phyloP scores from a whole-genome alignment of 2,888 invertebrate genomes.

The Frankliniella fusca region DNA sequence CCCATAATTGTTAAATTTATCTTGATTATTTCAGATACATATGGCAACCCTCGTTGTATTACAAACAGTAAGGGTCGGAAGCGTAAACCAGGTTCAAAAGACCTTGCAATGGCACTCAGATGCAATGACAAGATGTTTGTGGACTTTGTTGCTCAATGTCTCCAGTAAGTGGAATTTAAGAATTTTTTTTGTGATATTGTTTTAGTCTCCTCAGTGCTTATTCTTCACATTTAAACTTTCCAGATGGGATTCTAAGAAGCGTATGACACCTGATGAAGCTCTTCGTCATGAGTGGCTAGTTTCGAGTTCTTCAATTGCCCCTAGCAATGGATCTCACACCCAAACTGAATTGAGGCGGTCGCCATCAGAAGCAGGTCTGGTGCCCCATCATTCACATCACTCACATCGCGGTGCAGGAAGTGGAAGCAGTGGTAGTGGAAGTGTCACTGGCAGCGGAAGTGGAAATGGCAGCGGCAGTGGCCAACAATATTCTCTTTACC shows the following conservation, averaged over 20 bases:
- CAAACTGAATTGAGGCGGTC: conserved; percentile 38
- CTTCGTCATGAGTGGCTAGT: conserved; percentile 82
- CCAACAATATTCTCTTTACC: conserved; percentile 50
- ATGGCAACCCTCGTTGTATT: conserved; percentile 83
- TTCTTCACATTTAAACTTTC: conserved; percentile 39
- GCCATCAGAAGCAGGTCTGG: conserved; percentile 42
- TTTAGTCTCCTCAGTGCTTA: conserved; percentile 12
- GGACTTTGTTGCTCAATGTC: conserved; percentile 83
- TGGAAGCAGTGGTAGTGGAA: conserved; percentile 39
- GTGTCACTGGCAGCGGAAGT: conserved; percentile 42
- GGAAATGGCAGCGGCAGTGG: conserved; percentile 46
- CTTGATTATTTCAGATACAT: conserved; percentile 65
- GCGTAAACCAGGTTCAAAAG: conserved; percentile 79
- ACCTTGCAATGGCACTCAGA: conserved; percentile 73
- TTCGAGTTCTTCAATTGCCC: conserved; percentile 51
- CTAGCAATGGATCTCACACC: conserved; percentile 34
- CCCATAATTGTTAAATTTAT: neutral
- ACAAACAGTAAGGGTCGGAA: conserved; percentile 93
- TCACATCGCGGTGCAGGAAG: conserved; percentile 38
- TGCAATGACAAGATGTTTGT: conserved; percentile 85
- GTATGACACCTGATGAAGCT: conserved; percentile 89
- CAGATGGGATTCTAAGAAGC: conserved; percentile 89
- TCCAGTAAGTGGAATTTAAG: conserved; percentile 66
- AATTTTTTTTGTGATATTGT: conserved; percentile 24
- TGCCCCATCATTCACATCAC: conserved; percentile 36